Conservation (phyloP, 1,140 invertebrate species). For the Caenorhabditis briggsae region DNA sequence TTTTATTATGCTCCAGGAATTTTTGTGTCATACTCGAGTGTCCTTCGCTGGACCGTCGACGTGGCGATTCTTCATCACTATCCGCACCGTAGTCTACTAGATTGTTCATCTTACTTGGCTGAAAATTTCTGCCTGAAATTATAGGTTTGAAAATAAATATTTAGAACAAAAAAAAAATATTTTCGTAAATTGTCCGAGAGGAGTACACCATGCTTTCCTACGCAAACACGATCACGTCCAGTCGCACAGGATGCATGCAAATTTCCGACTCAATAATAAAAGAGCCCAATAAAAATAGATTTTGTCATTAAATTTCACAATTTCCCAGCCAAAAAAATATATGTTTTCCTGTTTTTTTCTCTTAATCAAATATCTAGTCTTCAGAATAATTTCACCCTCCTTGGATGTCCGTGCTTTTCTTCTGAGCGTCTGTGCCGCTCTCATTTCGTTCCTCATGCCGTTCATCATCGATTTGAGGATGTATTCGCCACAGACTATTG, state of each 20-base stretch:
- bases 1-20: constrained; percentile 1
- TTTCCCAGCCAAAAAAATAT: neutral
- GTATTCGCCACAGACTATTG: constrained; percentile 44
- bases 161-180: neutral
- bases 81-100: constrained; percentile 56
- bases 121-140: neutral
- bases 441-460: neutral
- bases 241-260: neutral
- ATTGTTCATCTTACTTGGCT: constrained; percentile 53
- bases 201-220: neutral
- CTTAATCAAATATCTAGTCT: neutral
- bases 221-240: constrained; percentile 30
- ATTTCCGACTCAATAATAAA: neutral
- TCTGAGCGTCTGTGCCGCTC: constrained; percentile 5
- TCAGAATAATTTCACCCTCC: constrained; percentile 28
- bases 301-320: neutral
- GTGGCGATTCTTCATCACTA: constrained; percentile 57
- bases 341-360: neutral
- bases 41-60: constrained; percentile 36
- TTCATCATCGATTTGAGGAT: constrained; percentile 28
- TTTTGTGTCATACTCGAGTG: constrained; percentile 3
- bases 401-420: neutral
- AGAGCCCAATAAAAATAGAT: neutral
- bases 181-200: constrained; percentile 21
- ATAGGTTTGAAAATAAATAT: neutral